These are phyloP conservation scores for Molossus alvarezi DNA, from an alignment of 2,797 vertebrate species.

Conservation along the genomic window DNA sequence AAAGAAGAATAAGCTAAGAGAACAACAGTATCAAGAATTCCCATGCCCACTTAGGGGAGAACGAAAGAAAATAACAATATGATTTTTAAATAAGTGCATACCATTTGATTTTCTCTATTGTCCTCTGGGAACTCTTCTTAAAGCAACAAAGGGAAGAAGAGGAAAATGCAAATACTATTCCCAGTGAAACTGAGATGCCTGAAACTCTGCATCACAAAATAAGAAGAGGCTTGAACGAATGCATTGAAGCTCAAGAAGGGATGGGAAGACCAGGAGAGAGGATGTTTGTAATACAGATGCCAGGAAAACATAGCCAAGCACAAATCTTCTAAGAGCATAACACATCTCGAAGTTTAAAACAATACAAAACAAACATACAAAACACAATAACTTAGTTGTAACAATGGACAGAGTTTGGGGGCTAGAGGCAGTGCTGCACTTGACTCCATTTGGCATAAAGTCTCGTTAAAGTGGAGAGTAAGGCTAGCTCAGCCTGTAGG, in stretches of 20 bases:
- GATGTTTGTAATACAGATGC: background rate
- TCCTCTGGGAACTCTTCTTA: background rate
- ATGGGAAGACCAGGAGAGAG: background rate
- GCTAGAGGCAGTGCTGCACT: background rate
- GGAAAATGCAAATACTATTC: background rate
- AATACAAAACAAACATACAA: slow-evolving; percentile 30
- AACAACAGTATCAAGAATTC: slow-evolving; percentile 21
- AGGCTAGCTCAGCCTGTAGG: background rate
- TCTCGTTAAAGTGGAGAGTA: background rate
- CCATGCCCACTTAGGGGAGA: background rate
- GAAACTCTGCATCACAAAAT: background rate
- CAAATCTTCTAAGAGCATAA: background rate
- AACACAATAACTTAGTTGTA: background rate
- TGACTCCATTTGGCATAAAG: background rate
- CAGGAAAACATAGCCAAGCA: background rate
- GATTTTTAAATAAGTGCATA: slow-evolving; percentile 21
- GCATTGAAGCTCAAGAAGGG: background rate
- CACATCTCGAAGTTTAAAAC: slow-evolving; percentile 15
- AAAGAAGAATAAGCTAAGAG: slow-evolving; percentile 12
- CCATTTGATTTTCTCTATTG: background rate
- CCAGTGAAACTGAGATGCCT: background rate
- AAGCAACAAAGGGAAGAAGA: background rate
- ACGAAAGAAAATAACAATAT: slow-evolving; percentile 56
- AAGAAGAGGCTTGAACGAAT: background rate
- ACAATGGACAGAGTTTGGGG: background rate